Evolutionary conservation across 2,113 vertebrate species (phyloP).

Genomic region (Gobius niger): DNA sequence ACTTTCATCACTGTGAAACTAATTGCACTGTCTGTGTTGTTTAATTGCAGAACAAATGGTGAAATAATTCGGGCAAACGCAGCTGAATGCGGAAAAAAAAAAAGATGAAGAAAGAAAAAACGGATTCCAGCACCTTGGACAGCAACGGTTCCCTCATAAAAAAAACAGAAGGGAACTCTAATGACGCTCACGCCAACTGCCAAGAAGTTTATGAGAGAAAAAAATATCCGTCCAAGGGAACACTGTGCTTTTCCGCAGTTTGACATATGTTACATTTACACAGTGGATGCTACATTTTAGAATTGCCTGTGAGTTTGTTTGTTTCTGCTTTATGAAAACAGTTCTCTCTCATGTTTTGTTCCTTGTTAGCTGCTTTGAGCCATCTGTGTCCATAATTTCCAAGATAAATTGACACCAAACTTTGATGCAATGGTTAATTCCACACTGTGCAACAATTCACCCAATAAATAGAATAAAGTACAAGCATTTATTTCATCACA

Average conservation of each 20-base stretch:
- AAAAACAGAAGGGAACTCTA: not conserved
- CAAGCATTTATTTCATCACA: no score
- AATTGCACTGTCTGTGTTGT: slow-evolving; percentile 1
- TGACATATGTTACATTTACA: not conserved
- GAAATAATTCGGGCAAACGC: not conserved
- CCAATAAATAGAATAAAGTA: no score
- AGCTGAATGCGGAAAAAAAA: not conserved
- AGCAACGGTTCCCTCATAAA: not conserved
- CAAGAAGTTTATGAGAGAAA: slow-evolving; percentile 8
- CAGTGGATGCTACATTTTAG: no score
- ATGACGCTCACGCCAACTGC: not conserved
- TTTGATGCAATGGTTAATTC: no score
- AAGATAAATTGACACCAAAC: no score
- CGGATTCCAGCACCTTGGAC: slow-evolving; percentile 25
- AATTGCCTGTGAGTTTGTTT: no score
- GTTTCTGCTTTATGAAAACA: no score
- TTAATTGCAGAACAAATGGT: slow-evolving; percentile 15
- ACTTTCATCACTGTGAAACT: not conserved
- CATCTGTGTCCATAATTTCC: no score
- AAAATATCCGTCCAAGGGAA: not conserved
- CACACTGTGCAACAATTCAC: no score
- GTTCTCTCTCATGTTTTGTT: no score
- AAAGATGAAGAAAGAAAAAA: not conserved
- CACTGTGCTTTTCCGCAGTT: not conserved
- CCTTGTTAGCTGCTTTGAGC: no score